phyloP scores from a whole-genome alignment of 2,888 invertebrate species.

The Drosophila trichaetosa region DNA sequence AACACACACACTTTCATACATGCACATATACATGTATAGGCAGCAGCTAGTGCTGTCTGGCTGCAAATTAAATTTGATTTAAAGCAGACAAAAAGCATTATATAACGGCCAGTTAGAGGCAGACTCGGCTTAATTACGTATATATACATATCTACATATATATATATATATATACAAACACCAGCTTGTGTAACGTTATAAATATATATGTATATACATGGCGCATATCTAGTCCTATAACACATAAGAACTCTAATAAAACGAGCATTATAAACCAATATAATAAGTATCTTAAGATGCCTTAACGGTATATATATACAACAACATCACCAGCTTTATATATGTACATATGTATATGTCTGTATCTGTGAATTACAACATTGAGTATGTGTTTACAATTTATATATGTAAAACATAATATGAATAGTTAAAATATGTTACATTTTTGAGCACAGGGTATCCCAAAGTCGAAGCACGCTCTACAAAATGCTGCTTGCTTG shows the following conservation, averaged over 20 bases:
- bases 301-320: not conserved
- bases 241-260: not conserved
- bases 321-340: not conserved
- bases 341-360: not conserved
- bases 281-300: not conserved
- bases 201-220: not conserved
- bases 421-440: not conserved
- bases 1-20: conserved; percentile 1
- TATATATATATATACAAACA: not conserved
- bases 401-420: not conserved
- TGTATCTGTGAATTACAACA: not conserved
- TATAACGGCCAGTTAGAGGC: conserved; percentile 22
- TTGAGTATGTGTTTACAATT: not conserved
- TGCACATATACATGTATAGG: not conserved
- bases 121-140: conserved; percentile 18
- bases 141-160: not conserved
- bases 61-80: conserved; percentile 66
- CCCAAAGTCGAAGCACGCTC: not conserved
- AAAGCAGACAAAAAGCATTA: conserved; percentile 45
- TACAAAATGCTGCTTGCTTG: not conserved
- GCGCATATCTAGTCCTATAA: not conserved
- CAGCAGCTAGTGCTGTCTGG: conserved; percentile 23
- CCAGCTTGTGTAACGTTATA: not conserved
- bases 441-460: not conserved
- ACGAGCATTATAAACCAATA: not conserved